phyloP scores from a whole-genome alignment of 2,797 vertebrate species.

The Phyllotis vaccarum region DNA sequence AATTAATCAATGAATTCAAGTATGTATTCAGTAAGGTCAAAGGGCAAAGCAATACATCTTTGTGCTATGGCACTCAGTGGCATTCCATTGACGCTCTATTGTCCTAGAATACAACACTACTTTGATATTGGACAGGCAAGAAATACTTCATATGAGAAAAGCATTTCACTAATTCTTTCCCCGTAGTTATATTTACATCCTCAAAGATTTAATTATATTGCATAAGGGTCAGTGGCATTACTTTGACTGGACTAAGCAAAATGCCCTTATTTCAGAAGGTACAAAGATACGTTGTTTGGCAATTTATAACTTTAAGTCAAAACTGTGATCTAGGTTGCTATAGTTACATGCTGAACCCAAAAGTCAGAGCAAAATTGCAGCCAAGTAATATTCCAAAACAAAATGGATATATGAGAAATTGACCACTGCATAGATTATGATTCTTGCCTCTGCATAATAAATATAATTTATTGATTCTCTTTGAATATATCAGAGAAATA shows the following conservation, averaged over 20 bases:
- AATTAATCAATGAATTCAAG: not conserved
- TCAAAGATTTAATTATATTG: not conserved
- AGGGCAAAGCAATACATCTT: not conserved
- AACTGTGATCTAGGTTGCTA: constrained; percentile 33
- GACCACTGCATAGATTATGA: constrained; percentile 22
- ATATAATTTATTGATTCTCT: constrained; percentile 74
- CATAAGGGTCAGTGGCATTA: not conserved
- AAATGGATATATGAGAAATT: constrained; percentile 71
- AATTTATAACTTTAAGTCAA: constrained; percentile 59
- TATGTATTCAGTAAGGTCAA: not conserved
- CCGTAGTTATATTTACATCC: not conserved
- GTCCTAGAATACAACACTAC: not conserved
- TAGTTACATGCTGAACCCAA: not conserved
- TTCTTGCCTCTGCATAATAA: constrained; percentile 71
- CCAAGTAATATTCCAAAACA: constrained; percentile 57
- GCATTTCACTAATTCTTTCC: not conserved
- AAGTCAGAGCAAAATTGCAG: constrained; percentile 49
- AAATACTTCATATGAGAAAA: not conserved
- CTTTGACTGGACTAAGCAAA: constrained; percentile 36
- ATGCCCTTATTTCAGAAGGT: not conserved
- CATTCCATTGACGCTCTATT: not conserved
- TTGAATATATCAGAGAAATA: constrained; percentile 75
- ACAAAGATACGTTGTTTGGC: constrained; percentile 37
- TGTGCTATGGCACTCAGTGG: not conserved
- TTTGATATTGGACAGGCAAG: not conserved